Evolutionary conservation across 2,888 invertebrate species (phyloP).

Genomic region (Drosophila helvetica): DNA sequence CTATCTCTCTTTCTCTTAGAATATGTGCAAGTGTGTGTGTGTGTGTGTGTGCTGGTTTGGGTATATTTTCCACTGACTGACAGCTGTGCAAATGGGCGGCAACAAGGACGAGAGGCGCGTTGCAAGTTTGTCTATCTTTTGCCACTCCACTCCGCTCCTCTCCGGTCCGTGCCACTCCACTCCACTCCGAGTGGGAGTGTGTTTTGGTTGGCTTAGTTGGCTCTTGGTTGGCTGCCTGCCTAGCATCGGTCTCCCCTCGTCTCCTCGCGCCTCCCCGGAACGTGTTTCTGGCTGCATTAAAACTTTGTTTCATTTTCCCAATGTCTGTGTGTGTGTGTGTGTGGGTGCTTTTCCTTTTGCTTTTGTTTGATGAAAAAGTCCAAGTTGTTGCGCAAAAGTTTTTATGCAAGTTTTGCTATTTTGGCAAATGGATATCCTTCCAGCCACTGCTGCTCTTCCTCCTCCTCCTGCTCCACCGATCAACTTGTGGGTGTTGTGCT

Average conservation of each 20-base stretch:
- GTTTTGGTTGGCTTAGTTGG: constrained; percentile 54
- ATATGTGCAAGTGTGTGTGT: constrained; percentile 27
- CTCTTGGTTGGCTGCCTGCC: constrained; percentile 31
- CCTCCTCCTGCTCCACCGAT: constrained; percentile 18
- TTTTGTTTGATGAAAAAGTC: constrained; percentile 80
- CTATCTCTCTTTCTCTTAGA: constrained; percentile 29
- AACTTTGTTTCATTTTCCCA: constrained; percentile 71
- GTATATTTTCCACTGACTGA: constrained; percentile 76
- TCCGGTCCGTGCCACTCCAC: background rate
- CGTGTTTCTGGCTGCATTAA: constrained; percentile 64
- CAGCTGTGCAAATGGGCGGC: constrained; percentile 68
- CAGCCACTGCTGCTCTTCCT: constrained; percentile 12
- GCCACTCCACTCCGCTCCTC: background rate
- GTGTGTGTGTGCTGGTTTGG: constrained; percentile 45
- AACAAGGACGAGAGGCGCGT: constrained; percentile 35
- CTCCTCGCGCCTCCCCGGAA: background rate
- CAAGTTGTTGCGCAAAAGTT: constrained; percentile 78
- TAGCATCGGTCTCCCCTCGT: constrained; percentile 27
- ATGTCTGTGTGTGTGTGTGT: constrained; percentile 6
- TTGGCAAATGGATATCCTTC: constrained; percentile 76
- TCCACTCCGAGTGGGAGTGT: constrained; percentile 30
- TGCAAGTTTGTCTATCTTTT: constrained; percentile 41
- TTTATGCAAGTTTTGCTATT: constrained; percentile 79
- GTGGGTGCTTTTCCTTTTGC: constrained; percentile 58
- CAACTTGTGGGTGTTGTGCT: constrained; percentile 19